Evolutionary conservation across 2,797 vertebrate genomes (phyloP).

Genomic region (Paramormyrops hopkinsi): DNA sequence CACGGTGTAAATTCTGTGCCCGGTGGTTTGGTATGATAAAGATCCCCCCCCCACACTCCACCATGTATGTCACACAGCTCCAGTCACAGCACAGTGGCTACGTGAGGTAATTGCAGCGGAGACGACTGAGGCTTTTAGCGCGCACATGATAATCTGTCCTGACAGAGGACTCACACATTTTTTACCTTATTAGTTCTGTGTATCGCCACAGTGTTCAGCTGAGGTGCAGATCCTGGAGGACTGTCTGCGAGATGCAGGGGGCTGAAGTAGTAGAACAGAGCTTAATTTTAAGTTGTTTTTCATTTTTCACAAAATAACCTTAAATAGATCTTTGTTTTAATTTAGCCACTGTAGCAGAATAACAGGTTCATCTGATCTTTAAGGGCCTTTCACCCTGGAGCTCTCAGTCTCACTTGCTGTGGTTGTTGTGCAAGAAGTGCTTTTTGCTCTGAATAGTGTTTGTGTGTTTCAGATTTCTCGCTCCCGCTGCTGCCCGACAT

Average conservation of each 20-base stretch:
- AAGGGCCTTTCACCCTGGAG: not conserved
- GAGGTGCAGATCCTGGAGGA: not conserved
- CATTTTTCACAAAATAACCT: not conserved
- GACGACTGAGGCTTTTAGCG: conserved; percentile 56
- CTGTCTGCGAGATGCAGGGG: not conserved
- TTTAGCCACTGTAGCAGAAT: not conserved
- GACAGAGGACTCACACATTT: conserved; percentile 58
- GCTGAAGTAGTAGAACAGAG: not conserved
- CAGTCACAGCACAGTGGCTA: conserved; percentile 6
- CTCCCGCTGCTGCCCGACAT: conserved; percentile 71
- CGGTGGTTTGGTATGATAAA: not conserved
- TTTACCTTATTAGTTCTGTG: conserved; percentile 51
- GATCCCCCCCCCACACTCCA: not conserved
- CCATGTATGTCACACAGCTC: not conserved
- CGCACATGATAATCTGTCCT: conserved; percentile 51
- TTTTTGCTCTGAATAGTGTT: not conserved
- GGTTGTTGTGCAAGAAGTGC: not conserved
- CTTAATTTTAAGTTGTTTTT: not conserved
- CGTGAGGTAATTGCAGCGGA: conserved; percentile 43
- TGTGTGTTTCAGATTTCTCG: conserved; percentile 68
- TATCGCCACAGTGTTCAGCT: conserved; percentile 12
- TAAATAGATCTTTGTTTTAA: not conserved
- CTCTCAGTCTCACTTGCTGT: not conserved
- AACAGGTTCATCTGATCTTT: not conserved
- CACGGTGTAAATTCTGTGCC: not conserved